Evolutionary conservation across 2,113 vertebrate species (phyloP).

Genomic region (Percopsis transmontana): DNA sequence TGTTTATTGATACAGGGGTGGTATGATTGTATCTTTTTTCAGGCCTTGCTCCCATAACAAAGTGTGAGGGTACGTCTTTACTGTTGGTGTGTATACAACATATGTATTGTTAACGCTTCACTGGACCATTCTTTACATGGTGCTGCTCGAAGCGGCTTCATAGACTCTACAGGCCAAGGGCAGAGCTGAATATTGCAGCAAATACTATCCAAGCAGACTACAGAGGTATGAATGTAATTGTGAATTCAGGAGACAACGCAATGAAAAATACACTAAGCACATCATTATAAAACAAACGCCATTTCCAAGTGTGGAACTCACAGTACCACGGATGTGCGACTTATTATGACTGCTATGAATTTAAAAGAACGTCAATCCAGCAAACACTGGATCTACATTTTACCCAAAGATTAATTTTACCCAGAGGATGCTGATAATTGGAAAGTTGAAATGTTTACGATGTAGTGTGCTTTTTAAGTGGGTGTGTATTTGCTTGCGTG

Average conservation of each 20-base stretch:
- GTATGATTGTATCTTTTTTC: constrained; percentile 3
- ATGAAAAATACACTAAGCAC: constrained; percentile 20
- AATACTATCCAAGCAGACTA: constrained; percentile 23
- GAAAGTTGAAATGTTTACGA: background rate
- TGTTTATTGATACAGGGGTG: background rate
- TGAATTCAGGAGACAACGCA: constrained; percentile 13
- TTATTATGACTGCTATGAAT: constrained; percentile 11
- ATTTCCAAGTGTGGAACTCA: too few relatives aligned
- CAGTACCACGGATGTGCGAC: constrained; percentile 10
- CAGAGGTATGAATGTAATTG: constrained; percentile 19
- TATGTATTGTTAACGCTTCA: background rate
- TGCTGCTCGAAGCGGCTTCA: constrained; percentile 5
- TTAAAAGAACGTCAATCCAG: constrained; percentile 12
- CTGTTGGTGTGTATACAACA: background rate
- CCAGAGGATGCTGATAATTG: background rate
- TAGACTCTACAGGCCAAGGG: constrained; percentile 18
- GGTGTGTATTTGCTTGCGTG: background rate
- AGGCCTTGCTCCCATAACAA: background rate
- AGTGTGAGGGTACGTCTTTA: constrained; percentile 1
- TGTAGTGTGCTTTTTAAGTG: background rate
- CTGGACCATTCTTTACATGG: background rate
- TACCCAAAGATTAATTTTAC: background rate
- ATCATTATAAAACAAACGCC: constrained; percentile 15
- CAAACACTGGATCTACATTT: background rate
- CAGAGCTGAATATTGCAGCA: constrained; percentile 33